A percentile compares a stretch with the other conserved stretches of the same genome.
Conservation (phyloP, 2,797 vertebrate genomes). For the Acanthurus tractus region DNA sequence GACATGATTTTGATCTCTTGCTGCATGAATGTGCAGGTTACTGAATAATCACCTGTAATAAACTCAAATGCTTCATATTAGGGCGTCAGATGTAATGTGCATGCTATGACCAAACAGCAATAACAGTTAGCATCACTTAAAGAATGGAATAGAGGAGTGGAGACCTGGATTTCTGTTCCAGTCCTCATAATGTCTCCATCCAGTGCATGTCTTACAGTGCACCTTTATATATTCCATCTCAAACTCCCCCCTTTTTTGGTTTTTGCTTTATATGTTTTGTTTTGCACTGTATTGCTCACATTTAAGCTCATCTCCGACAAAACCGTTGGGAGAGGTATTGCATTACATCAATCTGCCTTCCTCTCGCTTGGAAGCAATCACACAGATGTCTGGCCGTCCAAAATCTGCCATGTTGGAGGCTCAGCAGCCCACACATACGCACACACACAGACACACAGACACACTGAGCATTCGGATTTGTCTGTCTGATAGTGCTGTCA, state of each 20-base stretch:
- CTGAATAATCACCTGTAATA: background rate
- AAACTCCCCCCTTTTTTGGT: background rate
- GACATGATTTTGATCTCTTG: background rate
- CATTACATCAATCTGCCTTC: conserved; percentile 57
- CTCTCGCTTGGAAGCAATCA: conserved; percentile 65
- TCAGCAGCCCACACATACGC: conserved; percentile 34
- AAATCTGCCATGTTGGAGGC: conserved; percentile 55
- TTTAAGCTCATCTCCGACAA: conserved; percentile 46
- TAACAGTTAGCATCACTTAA: background rate
- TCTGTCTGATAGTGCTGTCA: conserved; percentile 80
- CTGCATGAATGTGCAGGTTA: background rate
- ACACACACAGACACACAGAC: conserved; percentile 27
- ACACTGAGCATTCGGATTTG: conserved; percentile 70
- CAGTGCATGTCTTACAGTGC: background rate
- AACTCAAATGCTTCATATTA: background rate
- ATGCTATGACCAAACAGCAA: background rate
- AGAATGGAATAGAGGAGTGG: background rate
- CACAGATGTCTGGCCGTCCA: conserved; percentile 54
- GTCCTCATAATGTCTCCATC: background rate
- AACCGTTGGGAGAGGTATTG: conserved; percentile 32
- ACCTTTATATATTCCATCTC: conserved; percentile 8
- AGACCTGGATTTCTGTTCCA: conserved; percentile 3
- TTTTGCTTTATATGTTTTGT: conserved; percentile 5
- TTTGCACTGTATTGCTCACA: conserved; percentile 18
- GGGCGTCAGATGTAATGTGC: background rate